phyloP scores from a whole-genome alignment of 2,888 invertebrate species.

The Zaprionus lineosus region DNA sequence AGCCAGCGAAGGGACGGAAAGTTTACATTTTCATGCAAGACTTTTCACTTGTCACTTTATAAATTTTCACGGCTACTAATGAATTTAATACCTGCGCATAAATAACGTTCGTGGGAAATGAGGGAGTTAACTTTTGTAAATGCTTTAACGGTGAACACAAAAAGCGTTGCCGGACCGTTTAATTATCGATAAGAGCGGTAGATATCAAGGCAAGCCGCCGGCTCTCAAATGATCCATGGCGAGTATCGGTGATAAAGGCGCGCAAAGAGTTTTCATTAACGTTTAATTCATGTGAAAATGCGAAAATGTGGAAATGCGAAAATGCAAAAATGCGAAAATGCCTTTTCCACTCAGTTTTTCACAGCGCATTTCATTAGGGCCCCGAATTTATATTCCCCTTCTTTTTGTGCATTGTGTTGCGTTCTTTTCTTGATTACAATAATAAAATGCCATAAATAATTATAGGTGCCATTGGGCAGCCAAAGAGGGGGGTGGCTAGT shows the following conservation, averaged over 20 bases:
- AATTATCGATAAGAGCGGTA: slow-evolving; percentile 32
- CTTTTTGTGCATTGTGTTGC: slow-evolving; percentile 1
- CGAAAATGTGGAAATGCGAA: too few species aligned
- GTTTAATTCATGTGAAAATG: slow-evolving; percentile 24
- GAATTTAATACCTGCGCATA: slow-evolving; percentile 48
- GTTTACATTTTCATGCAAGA: neutral
- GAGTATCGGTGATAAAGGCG: slow-evolving; percentile 8
- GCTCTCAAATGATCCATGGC: slow-evolving; percentile 11
- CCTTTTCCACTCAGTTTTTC: slow-evolving; percentile 5
- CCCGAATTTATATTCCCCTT: slow-evolving; percentile 9
- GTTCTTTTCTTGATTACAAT: slow-evolving; percentile 46
- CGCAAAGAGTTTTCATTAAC: slow-evolving; percentile 2
- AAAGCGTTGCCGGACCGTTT: too few species aligned
- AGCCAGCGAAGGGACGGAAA: too few species aligned
- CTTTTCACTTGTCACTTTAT: slow-evolving; percentile 7
- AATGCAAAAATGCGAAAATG: slow-evolving; percentile 3
- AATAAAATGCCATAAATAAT: slow-evolving; percentile 16
- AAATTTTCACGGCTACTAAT: slow-evolving; percentile 11
- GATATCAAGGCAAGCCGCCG: slow-evolving; percentile 12
- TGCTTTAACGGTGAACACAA: slow-evolving; percentile 1
- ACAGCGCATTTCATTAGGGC: slow-evolving; percentile 7
- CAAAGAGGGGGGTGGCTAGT: neutral
- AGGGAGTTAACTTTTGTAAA: slow-evolving; percentile 40
- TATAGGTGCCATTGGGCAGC: slow-evolving; percentile 5
- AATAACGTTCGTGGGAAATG: slow-evolving; percentile 40